Evolutionary conservation across 1,140 invertebrate species (phyloP).

Genomic region (Brachionus rubens): DNA sequence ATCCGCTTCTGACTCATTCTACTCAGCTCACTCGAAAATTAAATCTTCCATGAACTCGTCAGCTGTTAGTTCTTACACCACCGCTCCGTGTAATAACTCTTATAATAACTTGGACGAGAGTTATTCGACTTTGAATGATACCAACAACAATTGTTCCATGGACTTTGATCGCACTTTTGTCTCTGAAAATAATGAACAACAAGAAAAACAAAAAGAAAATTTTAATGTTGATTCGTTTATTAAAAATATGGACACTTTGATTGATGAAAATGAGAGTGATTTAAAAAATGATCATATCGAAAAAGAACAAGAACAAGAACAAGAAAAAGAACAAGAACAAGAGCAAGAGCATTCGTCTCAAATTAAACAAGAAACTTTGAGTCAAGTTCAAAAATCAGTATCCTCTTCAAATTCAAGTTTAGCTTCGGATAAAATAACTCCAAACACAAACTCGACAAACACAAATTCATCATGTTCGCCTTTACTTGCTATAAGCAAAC

Average conservation of each 20-base stretch:
- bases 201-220: too few relatives aligned
- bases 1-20: conserved; percentile 26
- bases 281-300: background rate
- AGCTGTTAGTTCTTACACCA: background rate
- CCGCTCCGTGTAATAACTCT: background rate
- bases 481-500: background rate
- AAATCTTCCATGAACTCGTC: conserved; percentile 1
- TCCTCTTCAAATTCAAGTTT: too few relatives aligned
- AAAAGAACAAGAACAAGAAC: background rate
- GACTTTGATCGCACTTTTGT: conserved; percentile 6
- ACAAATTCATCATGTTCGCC: background rate
- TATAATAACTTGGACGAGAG: background rate
- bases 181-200: background rate
- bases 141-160: background rate
- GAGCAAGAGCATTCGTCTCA: too few relatives aligned
- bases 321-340: too few relatives aligned
- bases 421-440: too few relatives aligned
- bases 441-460: background rate
- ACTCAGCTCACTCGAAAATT: conserved; percentile 13
- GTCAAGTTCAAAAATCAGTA: too few relatives aligned
- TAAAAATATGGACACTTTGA: conserved; percentile 1
- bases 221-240: background rate
- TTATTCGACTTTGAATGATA: conserved; percentile 27
- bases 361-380: too few relatives aligned
- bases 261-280: background rate